phyloP scores from a whole-genome alignment of 2,888 invertebrate species.

The Candidula unifasciata region DNA sequence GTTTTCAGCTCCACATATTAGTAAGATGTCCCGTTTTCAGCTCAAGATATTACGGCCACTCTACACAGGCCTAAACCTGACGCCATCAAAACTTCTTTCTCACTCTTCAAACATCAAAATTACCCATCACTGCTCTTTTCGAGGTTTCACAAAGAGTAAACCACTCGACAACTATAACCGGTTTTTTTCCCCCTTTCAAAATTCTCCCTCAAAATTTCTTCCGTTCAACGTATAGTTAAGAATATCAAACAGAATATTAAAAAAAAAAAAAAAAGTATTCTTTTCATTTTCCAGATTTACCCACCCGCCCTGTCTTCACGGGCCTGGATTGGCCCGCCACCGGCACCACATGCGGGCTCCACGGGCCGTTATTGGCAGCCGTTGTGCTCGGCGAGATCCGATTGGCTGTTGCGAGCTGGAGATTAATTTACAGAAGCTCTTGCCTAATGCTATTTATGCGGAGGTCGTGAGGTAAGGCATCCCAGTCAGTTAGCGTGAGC shows the following conservation, averaged over 20 bases:
- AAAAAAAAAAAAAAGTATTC: constrained; percentile 8
- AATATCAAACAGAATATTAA: constrained; percentile 7
- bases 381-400: constrained; percentile 52
- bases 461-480: constrained; percentile 63
- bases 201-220: neutral
- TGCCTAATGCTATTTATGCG: constrained; percentile 60
- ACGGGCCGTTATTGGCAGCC: constrained; percentile 54
- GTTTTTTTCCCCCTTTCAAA: too few relatives aligned
- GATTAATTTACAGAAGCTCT: constrained; percentile 58
- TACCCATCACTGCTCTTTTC: constrained; percentile 28
- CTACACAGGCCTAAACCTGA: too few relatives aligned
- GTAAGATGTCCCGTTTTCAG: too few relatives aligned
- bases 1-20: too few relatives aligned
- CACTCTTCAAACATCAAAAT: neutral
- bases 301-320: constrained; percentile 13
- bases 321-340: constrained; percentile 54
- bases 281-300: constrained; percentile 11
- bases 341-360: constrained; percentile 50
- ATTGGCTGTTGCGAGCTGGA: constrained; percentile 58
- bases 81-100: constrained; percentile 14
- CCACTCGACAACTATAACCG: neutral
- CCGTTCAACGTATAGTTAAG: neutral
- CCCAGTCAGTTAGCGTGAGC: constrained; percentile 52
- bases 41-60: too few relatives aligned
- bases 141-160: constrained; percentile 10